Base-by-base conservation (phyloP, 2,888 invertebrate species). In the Sarcophaga rosellei region DNA sequence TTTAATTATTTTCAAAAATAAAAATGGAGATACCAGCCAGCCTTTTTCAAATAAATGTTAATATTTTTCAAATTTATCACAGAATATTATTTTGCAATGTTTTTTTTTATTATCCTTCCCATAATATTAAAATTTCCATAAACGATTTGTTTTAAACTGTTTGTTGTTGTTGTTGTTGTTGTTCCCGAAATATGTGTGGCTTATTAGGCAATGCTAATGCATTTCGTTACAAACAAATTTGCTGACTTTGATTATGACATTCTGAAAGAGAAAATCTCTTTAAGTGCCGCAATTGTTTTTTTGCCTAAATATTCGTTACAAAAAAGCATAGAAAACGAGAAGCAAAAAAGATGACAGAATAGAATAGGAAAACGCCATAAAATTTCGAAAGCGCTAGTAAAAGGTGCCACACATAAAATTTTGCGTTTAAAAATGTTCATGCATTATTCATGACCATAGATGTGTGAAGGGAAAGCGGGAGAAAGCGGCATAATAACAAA, bases 371-470 rank as follows among this genome's bases (percentile, higher is more conserved):
- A 35, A 35, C 35, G 35, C 35, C 35, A 35, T 35, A 35, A 35
- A 35, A 35, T 35, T 35, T 10, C 35, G 35, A 35, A 35, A 35
- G 11, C 20, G 2, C 2, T 10, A 80, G 65, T 44, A 80, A 61
- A 53, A 81, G 74, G 65, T 74, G 80, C 45, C 44, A 20, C 66
- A 77, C 66, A 77, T 70, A 35, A 82, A 77, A 77, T 66, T 72
- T 66, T 23, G 63, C 70, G 15, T 23, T 47, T 23, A n/a, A 3
- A 53, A 77, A 72, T 77, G 57, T 59, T 66, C 66, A 82, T 82
- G 72, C 65, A 82, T 82, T 82, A 82, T 82, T 82, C 82, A 82
- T 82, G 82, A 82, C 63, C 63, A 25, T 53, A 69, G 17, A 44
- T 11, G 11, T 10, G 15, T 4, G 15, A 1, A 57, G 15, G 23